Conservation (phyloP, 2,888 invertebrate genomes). For the Limenitis camilla region DNA sequence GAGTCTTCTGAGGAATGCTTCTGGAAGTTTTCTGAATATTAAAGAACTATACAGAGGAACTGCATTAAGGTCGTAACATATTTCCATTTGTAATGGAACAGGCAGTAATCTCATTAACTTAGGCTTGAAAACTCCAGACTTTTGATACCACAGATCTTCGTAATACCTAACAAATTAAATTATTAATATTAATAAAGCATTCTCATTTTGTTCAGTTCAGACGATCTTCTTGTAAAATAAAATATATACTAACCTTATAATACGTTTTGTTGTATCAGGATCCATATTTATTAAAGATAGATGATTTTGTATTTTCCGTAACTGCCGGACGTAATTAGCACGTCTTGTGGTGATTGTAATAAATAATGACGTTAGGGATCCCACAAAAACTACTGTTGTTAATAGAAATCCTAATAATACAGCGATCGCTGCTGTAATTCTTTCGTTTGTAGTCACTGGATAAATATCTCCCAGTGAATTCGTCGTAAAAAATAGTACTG, state of each 20-base stretch:
- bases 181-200: no score
- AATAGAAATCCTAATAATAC: conserved; percentile 61
- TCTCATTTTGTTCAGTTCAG: no score
- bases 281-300: conserved; percentile 60
- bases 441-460: conserved; percentile 57
- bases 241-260: conserved; percentile 50
- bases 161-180: no score
- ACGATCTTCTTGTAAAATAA: not conserved
- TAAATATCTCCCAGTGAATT: conserved; percentile 65
- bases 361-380: conserved; percentile 66
- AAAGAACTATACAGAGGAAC: conserved; percentile 67
- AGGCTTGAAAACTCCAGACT: conserved; percentile 65
- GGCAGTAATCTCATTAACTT: conserved; percentile 58
- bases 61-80: conserved; percentile 68
- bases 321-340: conserved; percentile 57
- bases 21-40: conserved; percentile 68
- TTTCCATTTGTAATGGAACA: conserved; percentile 67
- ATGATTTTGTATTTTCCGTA: conserved; percentile 62
- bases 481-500: conserved; percentile 62
- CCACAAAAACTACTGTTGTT: conserved; percentile 68
- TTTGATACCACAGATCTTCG: conserved; percentile 69
- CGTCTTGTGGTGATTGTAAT: conserved; percentile 65
- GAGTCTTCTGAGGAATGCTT: conserved; percentile 67
- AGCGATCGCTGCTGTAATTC: conserved; percentile 51
- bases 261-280: conserved; percentile 48